Conservation (phyloP, 2,113 vertebrate genomes). For the Chaetura pelagica region DNA sequence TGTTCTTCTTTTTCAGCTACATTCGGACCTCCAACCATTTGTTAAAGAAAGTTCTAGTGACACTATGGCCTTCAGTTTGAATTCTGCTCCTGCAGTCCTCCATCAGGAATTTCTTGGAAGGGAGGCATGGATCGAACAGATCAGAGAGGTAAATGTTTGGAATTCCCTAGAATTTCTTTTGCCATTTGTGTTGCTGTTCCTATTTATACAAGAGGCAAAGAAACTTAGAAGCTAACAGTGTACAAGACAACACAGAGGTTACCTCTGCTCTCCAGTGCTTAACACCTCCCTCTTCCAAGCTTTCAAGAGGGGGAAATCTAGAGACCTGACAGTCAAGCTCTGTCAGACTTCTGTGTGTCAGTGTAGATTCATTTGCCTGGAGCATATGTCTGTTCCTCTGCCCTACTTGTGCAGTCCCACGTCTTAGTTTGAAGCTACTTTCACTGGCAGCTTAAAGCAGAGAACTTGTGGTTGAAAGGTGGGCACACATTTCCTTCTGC, state of each 20-base stretch:
- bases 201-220: background rate
- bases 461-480: background rate
- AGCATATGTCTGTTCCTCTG: background rate
- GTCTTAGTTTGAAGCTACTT: background rate
- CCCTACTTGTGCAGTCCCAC: background rate
- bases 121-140: conserved; percentile 88
- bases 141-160: conserved; percentile 84
- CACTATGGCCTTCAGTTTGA: conserved; percentile 82
- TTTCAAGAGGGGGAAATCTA: background rate
- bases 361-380: background rate
- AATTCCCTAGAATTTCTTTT: background rate
- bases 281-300: background rate
- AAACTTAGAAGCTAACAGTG: background rate
- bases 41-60: conserved; percentile 82
- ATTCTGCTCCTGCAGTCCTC: conserved; percentile 89
- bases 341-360: background rate
- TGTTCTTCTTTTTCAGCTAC: conserved; percentile 82
- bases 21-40: conserved; percentile 95
- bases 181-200: background rate
- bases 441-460: background rate
- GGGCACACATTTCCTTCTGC: background rate
- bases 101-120: conserved; percentile 89
- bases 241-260: background rate
- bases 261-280: background rate
- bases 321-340: background rate